Evolutionary conservation across 2,797 vertebrate species (phyloP).

Genomic region (Alectoris magna): DNA sequence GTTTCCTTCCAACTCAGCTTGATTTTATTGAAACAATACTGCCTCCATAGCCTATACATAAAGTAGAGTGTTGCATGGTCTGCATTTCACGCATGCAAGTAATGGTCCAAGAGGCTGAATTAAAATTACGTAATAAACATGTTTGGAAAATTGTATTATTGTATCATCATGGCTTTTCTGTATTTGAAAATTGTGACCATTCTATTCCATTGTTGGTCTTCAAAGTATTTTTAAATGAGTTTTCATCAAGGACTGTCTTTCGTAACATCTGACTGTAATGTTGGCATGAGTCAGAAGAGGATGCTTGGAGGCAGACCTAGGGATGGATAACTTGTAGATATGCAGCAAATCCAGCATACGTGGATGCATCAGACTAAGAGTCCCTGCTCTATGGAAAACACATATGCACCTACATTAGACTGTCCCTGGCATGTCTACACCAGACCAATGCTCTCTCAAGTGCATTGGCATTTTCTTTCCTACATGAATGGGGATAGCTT

Average conservation of each 20-base stretch:
- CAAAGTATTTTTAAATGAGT: neutral
- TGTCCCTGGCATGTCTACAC: neutral
- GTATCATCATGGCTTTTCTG: neutral
- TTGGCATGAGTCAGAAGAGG: neutral
- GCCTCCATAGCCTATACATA: neutral
- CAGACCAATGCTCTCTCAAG: neutral
- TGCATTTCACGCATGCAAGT: neutral
- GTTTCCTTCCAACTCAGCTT: neutral
- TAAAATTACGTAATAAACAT: neutral
- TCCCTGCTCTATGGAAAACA: neutral
- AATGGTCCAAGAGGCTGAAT: neutral
- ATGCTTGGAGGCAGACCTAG: neutral
- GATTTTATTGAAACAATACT: neutral
- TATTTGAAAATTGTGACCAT: neutral
- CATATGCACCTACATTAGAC: rapidly evolving
- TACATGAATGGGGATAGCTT: rapidly evolving
- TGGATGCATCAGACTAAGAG: neutral
- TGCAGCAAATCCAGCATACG: neutral
- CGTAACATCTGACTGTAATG: rapidly evolving
- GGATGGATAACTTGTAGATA: neutral
- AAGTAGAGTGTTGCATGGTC: neutral
- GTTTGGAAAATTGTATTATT: neutral
- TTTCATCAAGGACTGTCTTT: neutral
- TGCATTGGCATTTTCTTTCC: rapidly evolving
- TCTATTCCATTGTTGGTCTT: neutral